Conservation (phyloP, 2,113 vertebrate species). For the Electrona antarctica region DNA sequence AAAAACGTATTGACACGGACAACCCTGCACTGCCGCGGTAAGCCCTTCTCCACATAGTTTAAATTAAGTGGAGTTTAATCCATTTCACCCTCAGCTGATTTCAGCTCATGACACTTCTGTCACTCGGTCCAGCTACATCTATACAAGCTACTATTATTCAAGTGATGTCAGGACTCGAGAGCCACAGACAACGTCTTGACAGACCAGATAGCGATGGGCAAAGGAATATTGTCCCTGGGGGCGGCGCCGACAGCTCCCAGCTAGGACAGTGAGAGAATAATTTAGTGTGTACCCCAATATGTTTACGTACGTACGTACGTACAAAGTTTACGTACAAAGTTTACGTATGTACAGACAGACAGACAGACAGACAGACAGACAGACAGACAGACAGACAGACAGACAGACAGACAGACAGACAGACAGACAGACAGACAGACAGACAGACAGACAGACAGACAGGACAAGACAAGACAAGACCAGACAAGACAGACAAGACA, state of each 20-base stretch:
- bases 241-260: slow-evolving; percentile 40
- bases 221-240: slow-evolving; percentile 41
- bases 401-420: background rate
- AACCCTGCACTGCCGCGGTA: background rate
- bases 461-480: background rate
- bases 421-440: no score
- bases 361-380: no score
- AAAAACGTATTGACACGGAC: background rate
- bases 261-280: slow-evolving; percentile 22
- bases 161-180: slow-evolving; percentile 31
- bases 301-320: no score
- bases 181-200: slow-evolving; percentile 45
- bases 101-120: background rate
- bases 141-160: slow-evolving; percentile 37
- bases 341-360: no score
- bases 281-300: no score
- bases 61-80: background rate
- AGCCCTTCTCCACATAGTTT: slow-evolving; percentile 5
- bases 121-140: background rate
- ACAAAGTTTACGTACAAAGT: no score
- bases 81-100: no score
- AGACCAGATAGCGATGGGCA: slow-evolving; percentile 44
- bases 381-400: background rate
- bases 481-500: no score
- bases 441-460: no score